A percentile compares a stretch with the other conserved stretches of the same genome.
Evolutionary conservation across 2,888 invertebrate genomes (phyloP).

Genomic region (Patella caerulea): DNA sequence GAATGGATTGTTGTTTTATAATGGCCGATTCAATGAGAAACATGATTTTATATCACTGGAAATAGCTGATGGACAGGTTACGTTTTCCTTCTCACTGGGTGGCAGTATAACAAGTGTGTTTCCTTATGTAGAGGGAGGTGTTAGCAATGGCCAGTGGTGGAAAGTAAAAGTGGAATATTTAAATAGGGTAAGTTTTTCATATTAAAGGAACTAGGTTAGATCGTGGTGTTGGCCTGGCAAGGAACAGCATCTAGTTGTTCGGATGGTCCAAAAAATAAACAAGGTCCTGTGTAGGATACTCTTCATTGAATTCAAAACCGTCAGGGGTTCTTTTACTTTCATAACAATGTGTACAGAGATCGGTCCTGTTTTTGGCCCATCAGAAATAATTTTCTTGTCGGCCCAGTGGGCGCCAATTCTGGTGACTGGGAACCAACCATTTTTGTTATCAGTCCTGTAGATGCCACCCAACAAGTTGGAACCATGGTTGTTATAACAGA

Average conservation of each 20-base stretch:
- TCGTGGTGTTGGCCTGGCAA: too few species aligned
- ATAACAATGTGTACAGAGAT: too few species aligned
- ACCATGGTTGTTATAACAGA: too few species aligned
- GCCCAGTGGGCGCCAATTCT: neutral
- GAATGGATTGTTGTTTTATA: conserved; percentile 90
- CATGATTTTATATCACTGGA: conserved; percentile 95
- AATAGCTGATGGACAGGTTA: conserved; percentile 80
- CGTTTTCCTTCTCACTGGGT: conserved; percentile 91
- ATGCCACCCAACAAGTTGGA: too few species aligned
- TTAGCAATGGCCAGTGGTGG: conserved; percentile 93
- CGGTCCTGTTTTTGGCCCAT: neutral
- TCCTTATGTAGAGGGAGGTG: conserved; percentile 79
- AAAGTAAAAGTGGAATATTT: conserved; percentile 86
- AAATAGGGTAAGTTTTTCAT: conserved; percentile 78
- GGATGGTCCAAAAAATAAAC: too few species aligned
- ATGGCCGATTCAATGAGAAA: conserved; percentile 94
- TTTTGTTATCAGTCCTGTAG: too few species aligned
- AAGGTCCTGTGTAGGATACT: too few species aligned
- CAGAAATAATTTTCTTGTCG: neutral
- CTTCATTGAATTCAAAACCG: too few species aligned
- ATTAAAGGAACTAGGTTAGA: too few species aligned
- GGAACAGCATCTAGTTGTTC: too few species aligned
- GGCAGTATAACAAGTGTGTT: conserved; percentile 76
- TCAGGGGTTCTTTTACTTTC: too few species aligned
- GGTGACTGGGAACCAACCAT: too few species aligned